Conservation (phyloP, 1,140 invertebrate species). For the Pomacea maculata region DNA sequence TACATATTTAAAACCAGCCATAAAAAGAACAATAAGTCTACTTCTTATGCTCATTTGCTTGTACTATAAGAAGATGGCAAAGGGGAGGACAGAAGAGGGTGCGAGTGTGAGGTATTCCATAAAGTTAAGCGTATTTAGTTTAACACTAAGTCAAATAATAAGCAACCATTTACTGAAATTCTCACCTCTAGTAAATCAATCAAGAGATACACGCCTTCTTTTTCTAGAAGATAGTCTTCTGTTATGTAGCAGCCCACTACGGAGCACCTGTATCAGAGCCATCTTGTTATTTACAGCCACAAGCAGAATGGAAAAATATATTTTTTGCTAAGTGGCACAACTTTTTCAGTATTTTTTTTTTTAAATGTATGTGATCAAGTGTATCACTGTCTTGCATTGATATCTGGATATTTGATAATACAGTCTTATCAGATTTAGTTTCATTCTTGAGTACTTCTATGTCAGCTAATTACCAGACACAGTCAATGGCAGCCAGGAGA, state of each 20-base stretch:
- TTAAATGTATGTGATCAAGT: too few species aligned
- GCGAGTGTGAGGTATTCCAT: not conserved
- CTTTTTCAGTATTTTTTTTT: too few species aligned
- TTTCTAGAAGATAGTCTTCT: conserved; percentile 65
- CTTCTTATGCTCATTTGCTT: too few species aligned
- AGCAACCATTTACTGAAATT: not conserved
- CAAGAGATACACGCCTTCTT: conserved; percentile 63
- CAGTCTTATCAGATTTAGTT: not conserved
- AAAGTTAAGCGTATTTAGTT: not conserved
- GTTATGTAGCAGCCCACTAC: conserved; percentile 62
- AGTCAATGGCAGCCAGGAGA: conserved; percentile 61
- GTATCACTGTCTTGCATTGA: too few species aligned
- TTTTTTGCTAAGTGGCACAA: too few species aligned
- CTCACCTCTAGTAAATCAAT: conserved; percentile 64
- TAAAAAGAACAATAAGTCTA: too few species aligned
- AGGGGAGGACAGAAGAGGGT: too few species aligned
- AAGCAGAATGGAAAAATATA: too few species aligned
- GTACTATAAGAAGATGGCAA: too few species aligned
- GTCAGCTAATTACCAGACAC: conserved; percentile 57
- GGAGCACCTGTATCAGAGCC: conserved; percentile 52
- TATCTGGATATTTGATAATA: too few species aligned
- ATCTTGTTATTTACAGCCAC: too few species aligned
- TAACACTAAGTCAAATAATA: not conserved
- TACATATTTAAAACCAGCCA: too few species aligned
- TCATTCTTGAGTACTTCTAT: not conserved